Evolutionary conservation across 2,113 vertebrate species (phyloP).

Genomic region (Proteles cristata): DNA sequence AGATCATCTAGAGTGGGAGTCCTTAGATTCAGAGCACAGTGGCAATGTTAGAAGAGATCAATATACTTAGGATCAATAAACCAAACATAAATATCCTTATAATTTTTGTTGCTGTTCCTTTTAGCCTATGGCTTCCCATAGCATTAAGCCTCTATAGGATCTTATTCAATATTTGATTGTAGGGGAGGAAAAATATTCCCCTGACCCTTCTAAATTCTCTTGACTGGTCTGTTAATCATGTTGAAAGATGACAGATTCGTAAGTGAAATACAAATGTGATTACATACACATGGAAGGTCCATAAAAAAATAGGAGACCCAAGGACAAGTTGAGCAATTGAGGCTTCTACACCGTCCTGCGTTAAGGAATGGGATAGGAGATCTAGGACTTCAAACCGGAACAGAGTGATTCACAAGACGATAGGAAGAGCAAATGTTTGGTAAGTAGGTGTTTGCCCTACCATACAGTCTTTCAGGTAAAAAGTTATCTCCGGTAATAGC

Average conservation of each 20-base stretch:
- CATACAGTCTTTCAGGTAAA: neutral
- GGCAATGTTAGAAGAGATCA: constrained; percentile 34
- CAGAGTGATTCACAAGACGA: neutral
- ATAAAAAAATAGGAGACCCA: neutral
- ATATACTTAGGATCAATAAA: constrained; percentile 66
- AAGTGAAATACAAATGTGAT: neutral
- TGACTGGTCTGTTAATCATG: neutral
- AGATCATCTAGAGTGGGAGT: constrained; percentile 36
- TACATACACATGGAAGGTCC: neutral
- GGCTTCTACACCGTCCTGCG: neutral
- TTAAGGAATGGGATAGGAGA: neutral
- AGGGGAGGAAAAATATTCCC: neutral
- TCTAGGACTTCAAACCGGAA: neutral
- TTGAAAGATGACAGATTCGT: neutral
- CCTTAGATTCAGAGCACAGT: constrained; percentile 64
- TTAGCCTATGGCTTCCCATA: neutral
- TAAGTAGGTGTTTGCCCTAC: neutral
- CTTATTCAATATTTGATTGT: neutral
- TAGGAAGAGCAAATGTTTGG: neutral
- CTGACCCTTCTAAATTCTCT: neutral
- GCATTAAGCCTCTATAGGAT: neutral
- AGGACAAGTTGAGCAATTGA: neutral
- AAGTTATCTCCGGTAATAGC: neutral
- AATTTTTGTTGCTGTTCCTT: neutral
- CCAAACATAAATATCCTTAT: constrained; percentile 60